phyloP scores from a whole-genome alignment of 2,888 invertebrate species.

The Latheticus oryzae region DNA sequence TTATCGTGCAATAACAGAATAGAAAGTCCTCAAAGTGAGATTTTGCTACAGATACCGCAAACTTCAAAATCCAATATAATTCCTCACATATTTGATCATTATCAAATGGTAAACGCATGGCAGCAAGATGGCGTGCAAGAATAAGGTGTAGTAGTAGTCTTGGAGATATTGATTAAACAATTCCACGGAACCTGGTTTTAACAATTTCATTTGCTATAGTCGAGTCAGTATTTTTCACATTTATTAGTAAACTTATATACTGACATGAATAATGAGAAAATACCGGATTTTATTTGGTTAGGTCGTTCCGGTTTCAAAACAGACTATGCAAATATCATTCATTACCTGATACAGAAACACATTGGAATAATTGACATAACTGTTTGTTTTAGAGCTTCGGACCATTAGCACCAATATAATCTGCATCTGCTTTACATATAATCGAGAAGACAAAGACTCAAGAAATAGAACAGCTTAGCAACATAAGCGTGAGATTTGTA shows the following conservation, averaged over 20 bases:
- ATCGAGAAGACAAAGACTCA: constrained; percentile 10
- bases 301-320: constrained; percentile 2
- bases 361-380: constrained; percentile 16
- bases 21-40: constrained; percentile 34
- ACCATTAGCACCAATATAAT: constrained; percentile 12
- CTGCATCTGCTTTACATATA: constrained; percentile 19
- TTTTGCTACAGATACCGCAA: constrained; percentile 32
- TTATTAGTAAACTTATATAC: constrained; percentile 11
- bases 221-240: constrained; percentile 1
- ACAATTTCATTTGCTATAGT: constrained; percentile 26
- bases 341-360: constrained; percentile 14
- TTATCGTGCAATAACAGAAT: constrained; percentile 33
- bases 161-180: constrained; percentile 51
- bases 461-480: constrained; percentile 3
- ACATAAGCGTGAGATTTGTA: constrained; percentile 5
- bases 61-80: constrained; percentile 43
- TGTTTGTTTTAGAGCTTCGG: constrained; percentile 16
- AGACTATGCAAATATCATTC: constrained; percentile 16
- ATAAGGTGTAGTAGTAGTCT: constrained; percentile 47
- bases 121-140: constrained; percentile 44
- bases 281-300: constrained; percentile 9
- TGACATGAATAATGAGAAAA: constrained; percentile 9
- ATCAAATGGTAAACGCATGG: constrained; percentile 41
- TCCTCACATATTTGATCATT: constrained; percentile 42
- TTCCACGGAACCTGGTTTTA: constrained; percentile 44